Percentiles rank a stretch among this genome's conserved stretches.
phyloP scores from a whole-genome alignment of 2,797 vertebrate species.

The Tragelaphus eurycerus region DNA sequence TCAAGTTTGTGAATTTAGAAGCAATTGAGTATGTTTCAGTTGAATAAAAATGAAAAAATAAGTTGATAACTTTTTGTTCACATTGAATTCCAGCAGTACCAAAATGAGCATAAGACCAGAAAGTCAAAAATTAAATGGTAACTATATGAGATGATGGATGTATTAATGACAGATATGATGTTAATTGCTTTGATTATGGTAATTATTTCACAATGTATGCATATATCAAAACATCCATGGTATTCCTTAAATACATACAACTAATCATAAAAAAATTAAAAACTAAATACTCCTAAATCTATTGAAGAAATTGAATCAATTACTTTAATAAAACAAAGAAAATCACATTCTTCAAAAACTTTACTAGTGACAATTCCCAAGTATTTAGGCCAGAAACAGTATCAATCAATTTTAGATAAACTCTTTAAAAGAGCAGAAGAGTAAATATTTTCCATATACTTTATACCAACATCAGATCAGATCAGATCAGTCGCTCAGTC shows the following conservation, averaged over 20 bases:
- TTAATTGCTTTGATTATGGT: not conserved
- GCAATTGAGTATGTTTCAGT: conserved; percentile 28
- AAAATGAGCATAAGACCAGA: not conserved
- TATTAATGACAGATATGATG: not conserved
- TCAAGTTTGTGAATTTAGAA: conserved; percentile 42
- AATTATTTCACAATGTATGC: not conserved
- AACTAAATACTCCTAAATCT: not conserved
- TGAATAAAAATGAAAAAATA: conserved; percentile 36
- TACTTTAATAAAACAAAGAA: not conserved
- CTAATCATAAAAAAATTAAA: not conserved
- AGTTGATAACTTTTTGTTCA: not conserved
- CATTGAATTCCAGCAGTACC: conserved; percentile 31
- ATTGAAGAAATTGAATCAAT: not conserved
- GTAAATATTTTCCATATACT: not conserved
- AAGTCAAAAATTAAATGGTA: not conserved
- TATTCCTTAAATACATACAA: not conserved
- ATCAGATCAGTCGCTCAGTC: too few relatives aligned
- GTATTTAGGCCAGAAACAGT: not conserved
- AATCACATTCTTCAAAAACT: not conserved
- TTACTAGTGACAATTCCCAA: not conserved
- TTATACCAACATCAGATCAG: not conserved
- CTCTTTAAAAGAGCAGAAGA: not conserved
- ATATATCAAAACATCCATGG: not conserved
- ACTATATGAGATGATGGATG: not conserved
- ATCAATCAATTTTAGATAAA: not conserved